phyloP scores from a whole-genome alignment of 2,888 invertebrate genomes.

The Coremacera marginata region DNA sequence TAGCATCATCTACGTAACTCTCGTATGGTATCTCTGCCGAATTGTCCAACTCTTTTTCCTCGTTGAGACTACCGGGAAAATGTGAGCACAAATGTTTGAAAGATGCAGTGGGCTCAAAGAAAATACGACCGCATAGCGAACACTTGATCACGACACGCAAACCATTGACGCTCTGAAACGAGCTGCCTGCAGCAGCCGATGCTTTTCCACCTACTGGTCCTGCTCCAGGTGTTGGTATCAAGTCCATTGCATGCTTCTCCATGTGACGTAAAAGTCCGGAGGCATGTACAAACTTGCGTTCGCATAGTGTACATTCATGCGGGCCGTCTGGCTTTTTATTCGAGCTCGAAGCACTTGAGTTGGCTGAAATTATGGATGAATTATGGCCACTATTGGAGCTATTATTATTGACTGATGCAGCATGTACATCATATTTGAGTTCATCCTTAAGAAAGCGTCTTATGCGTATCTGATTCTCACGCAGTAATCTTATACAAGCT shows the following conservation, averaged over 20 bases:
- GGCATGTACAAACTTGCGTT: conserved; percentile 68
- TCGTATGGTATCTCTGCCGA: conserved; percentile 54
- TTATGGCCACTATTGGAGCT: conserved; percentile 4
- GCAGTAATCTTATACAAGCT: conserved; percentile 58
- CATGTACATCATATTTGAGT: conserved; percentile 62
- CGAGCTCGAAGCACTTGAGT: conserved; percentile 30
- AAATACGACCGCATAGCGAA: conserved; percentile 62
- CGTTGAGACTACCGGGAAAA: conserved; percentile 49
- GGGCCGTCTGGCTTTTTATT: conserved; percentile 59
- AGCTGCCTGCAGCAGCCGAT: conserved; percentile 33
- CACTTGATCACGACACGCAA: conserved; percentile 62
- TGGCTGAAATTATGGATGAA: conserved; percentile 18
- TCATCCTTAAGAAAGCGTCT: conserved; percentile 66
- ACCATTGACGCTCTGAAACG: conserved; percentile 49
- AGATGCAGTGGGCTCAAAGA: conserved; percentile 56
- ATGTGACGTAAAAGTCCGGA: conserved; percentile 67
- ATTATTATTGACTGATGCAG: conserved; percentile 38
- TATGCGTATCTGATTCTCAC: conserved; percentile 66
- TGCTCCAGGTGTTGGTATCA: conserved; percentile 56
- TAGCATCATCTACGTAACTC: conserved; percentile 53
- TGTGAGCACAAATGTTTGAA: conserved; percentile 57
- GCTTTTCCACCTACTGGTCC: conserved; percentile 37
- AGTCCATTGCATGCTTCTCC: conserved; percentile 67
- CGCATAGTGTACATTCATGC: conserved; percentile 66
- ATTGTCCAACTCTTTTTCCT: conserved; percentile 50